Conservation (phyloP, 2,113 vertebrate genomes). For the Bufo bufo region DNA sequence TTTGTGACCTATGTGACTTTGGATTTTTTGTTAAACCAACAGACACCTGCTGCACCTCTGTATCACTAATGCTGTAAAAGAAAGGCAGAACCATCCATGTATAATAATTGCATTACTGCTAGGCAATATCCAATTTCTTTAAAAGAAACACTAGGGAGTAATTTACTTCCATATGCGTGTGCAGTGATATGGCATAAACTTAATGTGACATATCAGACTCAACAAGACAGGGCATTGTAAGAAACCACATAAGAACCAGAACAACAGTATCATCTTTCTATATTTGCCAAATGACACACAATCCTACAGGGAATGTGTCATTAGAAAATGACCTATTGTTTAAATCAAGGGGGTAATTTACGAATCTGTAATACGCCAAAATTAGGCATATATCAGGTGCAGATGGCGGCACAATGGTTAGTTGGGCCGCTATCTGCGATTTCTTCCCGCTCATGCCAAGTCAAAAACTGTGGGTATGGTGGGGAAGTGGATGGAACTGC, state of each 20-base stretch:
- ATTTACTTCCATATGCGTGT: conserved; percentile 54
- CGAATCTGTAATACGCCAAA: no score
- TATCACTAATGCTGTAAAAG: conserved; percentile 41
- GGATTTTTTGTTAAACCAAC: conserved; percentile 52
- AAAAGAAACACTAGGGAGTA: conserved; percentile 38
- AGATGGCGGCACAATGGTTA: no score
- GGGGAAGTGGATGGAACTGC: no score
- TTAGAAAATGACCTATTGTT: no score
- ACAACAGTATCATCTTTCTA: neutral
- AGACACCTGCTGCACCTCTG: conserved; percentile 54
- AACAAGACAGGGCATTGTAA: neutral
- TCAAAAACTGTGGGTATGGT: no score
- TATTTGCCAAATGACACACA: neutral
- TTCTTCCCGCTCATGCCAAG: no score
- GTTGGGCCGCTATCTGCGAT: no score
- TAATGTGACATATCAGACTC: conserved; percentile 26
- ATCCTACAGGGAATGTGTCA: neutral
- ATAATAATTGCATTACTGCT: conserved; percentile 55
- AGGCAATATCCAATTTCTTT: conserved; percentile 55
- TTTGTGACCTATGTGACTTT: conserved; percentile 40
- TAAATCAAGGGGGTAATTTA: no score
- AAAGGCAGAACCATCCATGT: conserved; percentile 54
- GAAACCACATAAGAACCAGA: no score
- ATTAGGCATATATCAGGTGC: no score
- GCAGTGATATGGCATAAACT: conserved; percentile 32